Evolutionary conservation across 92 coral and sea anemone species (phyloP).

Genomic region (Porites evermanni): DNA sequence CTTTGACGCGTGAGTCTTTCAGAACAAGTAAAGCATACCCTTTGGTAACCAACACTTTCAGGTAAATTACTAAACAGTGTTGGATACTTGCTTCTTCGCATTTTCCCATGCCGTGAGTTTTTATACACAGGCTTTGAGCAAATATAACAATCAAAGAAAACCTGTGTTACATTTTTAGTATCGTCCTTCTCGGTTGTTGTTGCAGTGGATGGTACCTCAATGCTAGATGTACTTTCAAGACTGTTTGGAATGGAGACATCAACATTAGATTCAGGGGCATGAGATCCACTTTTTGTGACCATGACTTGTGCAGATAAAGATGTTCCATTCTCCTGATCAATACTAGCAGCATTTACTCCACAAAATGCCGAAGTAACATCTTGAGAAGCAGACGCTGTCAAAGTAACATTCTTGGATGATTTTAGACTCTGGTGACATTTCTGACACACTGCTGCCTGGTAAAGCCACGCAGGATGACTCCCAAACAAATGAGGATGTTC

Average conservation of each 20-base stretch:
- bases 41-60: constrained; percentile 66
- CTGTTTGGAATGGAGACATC: not conserved
- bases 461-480: constrained; percentile 96
- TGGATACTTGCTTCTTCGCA: constrained; percentile 75
- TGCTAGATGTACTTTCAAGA: not conserved
- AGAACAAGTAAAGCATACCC: constrained; percentile 74
- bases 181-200: not conserved
- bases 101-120: constrained; percentile 61
- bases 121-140: constrained; percentile 65
- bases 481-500: constrained; percentile 92
- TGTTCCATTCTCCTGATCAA: not conserved
- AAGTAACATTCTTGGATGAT: not conserved
- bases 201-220: not conserved
- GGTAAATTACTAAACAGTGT: constrained; percentile 66
- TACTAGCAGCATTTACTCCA: not conserved
- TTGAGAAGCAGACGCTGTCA: not conserved
- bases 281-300: not conserved
- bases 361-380: not conserved
- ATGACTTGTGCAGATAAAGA: not conserved
- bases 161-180: not conserved
- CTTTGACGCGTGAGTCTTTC: constrained; percentile 79
- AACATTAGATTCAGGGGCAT: not conserved
- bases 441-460: constrained; percentile 93
- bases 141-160: constrained; percentile 68
- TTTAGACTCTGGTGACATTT: constrained; percentile 61